A percentile compares a stretch with the other conserved stretches of the same genome.
These are phyloP conservation scores for Drosophila gunungcola DNA, from an alignment of 1,140 invertebrate species.

Conservation along the genomic window DNA sequence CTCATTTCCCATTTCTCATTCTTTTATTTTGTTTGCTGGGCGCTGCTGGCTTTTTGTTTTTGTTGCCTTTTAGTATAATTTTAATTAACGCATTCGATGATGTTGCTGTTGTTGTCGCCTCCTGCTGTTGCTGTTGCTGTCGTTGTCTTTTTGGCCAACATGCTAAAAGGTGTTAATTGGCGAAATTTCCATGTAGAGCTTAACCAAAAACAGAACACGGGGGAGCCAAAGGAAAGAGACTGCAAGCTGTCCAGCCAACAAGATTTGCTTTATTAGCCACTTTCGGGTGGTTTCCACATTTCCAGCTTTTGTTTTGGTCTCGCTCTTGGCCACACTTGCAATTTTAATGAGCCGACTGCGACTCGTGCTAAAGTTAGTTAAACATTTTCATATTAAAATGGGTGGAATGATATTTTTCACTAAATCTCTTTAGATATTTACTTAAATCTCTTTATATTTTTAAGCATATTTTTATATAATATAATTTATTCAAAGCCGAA, in stretches of 20 bases:
- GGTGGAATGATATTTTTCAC: too few relatives aligned
- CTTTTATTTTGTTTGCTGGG: slow-evolving; percentile 10
- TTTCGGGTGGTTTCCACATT: slow-evolving; percentile 82
- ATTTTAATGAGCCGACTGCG: slow-evolving; percentile 60
- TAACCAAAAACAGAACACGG: slow-evolving; percentile 62
- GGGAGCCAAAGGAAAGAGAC: slow-evolving; percentile 28
- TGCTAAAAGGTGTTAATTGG: slow-evolving; percentile 85
- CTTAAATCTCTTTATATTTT: too few relatives aligned
- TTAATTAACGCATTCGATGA: slow-evolving; percentile 76
- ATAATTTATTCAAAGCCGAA: too few relatives aligned
- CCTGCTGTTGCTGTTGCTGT: slow-evolving; percentile 42
- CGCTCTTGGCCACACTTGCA: slow-evolving; percentile 16
- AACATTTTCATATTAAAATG: too few relatives aligned
- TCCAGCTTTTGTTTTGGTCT: slow-evolving; percentile 47
- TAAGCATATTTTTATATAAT: too few relatives aligned
- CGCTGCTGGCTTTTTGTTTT: neutral
- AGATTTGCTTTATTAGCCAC: slow-evolving; percentile 85
- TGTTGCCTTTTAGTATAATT: slow-evolving; percentile 65
- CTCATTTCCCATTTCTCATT: slow-evolving; percentile 47
- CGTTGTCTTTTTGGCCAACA: slow-evolving; percentile 80
- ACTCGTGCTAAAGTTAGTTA: slow-evolving; percentile 32
- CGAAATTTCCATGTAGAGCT: slow-evolving; percentile 84
- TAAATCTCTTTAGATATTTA: too few relatives aligned
- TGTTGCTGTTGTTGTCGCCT: slow-evolving; percentile 55
- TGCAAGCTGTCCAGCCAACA: slow-evolving; percentile 68